Base-by-base conservation (phyloP, 1,140 invertebrate species). In the Leptinotarsa undecemlineata region DNA sequence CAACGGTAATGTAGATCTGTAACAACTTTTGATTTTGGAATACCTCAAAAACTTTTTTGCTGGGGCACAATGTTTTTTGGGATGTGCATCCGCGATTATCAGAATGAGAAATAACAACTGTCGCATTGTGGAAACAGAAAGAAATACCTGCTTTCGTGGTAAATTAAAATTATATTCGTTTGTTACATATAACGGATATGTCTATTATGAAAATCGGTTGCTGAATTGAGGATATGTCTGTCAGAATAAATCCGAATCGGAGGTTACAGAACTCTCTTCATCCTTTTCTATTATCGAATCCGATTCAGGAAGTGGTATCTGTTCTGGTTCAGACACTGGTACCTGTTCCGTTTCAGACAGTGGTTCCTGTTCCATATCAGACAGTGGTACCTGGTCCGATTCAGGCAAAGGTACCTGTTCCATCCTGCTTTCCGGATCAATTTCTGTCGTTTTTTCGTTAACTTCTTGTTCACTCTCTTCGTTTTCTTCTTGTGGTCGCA, bases 21-120 rank as follows among this genome's bases (percentile, higher is more conserved):
- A 66, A 60, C 82, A 83, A 17, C 61, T 72, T 68, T 72, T 76
- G 13, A 82, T 74, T 82, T 80, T 83, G 64, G 73, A 75, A 75
- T 78, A 83, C 1, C 62, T 70, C 15, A 68, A 15, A 17, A 14
- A 14, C 70, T 69, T 70, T 60, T 4, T 68, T 68, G 4, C 66
- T 8, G 26, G n/a, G 33, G 14, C 4, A 42, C 66, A 68, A 23
- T 19, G 62, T 64, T 13, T 64, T 26, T 26, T 64, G 4, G 20
- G 62, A 15, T 64, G 15, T 3, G 4, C 15, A 20, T 3, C 14
- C 20, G 62, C 6, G 20, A 26, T 26, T 17, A 64, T 19, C 1
- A 23, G 14, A 64, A 64, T 21, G 15, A 64, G 4, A 13, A 26
- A 1, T 3, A 64, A 20, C 4, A 21, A 23, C 20, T 8, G 3